phyloP scores from a whole-genome alignment of 2,113 vertebrate species.

The Plecturocebus donacophilus region DNA sequence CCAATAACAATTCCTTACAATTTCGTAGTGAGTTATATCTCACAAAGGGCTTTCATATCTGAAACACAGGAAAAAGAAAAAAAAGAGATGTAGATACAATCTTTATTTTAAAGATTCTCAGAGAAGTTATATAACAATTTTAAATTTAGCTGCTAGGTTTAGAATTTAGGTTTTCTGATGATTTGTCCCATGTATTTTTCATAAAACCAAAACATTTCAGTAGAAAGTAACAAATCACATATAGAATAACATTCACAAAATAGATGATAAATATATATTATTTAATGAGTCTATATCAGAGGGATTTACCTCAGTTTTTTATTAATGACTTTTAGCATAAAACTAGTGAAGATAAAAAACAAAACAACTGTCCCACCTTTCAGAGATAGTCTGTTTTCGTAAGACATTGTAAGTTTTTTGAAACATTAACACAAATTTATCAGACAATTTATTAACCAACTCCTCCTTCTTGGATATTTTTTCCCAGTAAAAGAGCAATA shows the following conservation, averaged over 20 bases:
- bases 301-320: slow-evolving; percentile 3
- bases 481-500: neutral
- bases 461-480: neutral
- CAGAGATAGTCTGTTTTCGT: neutral
- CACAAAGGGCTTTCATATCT: neutral
- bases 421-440: slow-evolving; percentile 30
- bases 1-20: neutral
- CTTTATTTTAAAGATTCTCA: neutral
- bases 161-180: slow-evolving; percentile 31
- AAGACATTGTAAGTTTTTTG: neutral
- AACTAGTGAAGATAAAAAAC: neutral
- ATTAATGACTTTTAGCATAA: neutral
- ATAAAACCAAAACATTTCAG: slow-evolving; percentile 14
- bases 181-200: neutral
- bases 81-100: neutral
- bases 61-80: neutral
- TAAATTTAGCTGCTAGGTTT: neutral
- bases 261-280: neutral
- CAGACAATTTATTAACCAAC: slow-evolving; percentile 19
- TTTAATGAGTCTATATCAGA: neutral
- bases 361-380: neutral
- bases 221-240: neutral
- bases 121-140: neutral
- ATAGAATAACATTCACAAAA: neutral
- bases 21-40: neutral